A percentile compares a stretch with the other conserved stretches of the same genome.
Evolutionary conservation across 2,888 invertebrate species (phyloP).

Genomic region (Platycnemis pennipes): DNA sequence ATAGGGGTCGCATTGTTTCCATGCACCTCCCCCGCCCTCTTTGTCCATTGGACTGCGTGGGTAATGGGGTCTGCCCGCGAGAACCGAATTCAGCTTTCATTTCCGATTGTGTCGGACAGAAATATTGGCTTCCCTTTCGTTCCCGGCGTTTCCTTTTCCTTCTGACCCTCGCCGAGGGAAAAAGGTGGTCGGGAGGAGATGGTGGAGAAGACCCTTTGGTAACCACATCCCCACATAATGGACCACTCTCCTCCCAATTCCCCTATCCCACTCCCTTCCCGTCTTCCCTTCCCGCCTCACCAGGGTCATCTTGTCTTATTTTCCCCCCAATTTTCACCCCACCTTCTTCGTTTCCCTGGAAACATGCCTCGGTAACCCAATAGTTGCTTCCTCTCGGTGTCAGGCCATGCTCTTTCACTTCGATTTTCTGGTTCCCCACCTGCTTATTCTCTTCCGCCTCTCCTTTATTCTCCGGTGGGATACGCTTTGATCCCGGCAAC

Average conservation of each 20-base stretch:
- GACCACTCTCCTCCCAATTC: neutral
- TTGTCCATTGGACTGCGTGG: neutral
- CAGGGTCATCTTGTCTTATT: too few relatives aligned
- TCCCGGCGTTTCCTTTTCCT: neutral
- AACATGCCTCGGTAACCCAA: slow-evolving; percentile 2
- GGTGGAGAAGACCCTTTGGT: neutral
- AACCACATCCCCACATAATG: slow-evolving; percentile 2
- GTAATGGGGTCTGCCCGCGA: neutral
- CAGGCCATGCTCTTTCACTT: too few relatives aligned
- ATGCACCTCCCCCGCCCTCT: too few relatives aligned
- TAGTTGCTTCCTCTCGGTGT: neutral
- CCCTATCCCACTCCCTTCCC: neutral
- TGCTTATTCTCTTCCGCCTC: neutral
- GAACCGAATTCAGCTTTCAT: neutral
- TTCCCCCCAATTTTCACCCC: neutral
- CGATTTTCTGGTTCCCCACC: neutral
- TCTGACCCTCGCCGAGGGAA: neutral
- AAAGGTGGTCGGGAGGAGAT: neutral
- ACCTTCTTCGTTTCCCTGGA: neutral
- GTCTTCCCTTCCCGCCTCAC: neutral
- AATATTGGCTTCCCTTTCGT: neutral
- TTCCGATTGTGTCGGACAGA: neutral
- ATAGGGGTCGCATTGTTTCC: too few relatives aligned
- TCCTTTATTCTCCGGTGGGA: too few relatives aligned
- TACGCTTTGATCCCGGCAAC: too few relatives aligned